Percentiles rank a stretch among this genome's conserved stretches.
Evolutionary conservation across 1,140 invertebrate species (phyloP).

Genomic region (Mycetomoellerius zeteki): DNA sequence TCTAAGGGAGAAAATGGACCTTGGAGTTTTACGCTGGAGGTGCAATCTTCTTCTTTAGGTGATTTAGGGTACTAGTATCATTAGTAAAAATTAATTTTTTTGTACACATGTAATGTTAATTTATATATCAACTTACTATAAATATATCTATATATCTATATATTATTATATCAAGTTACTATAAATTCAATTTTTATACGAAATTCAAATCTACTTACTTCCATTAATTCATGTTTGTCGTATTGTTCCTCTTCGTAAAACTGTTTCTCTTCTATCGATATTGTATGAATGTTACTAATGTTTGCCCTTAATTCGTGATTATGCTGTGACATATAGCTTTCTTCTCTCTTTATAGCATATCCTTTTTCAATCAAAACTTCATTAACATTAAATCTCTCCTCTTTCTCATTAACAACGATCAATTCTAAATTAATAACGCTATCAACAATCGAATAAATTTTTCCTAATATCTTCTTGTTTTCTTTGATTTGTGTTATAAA

Average conservation of each 20-base stretch:
- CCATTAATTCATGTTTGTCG: slow-evolving; percentile 76
- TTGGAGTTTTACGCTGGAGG: slow-evolving; percentile 86
- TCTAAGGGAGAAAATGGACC: slow-evolving; percentile 92
- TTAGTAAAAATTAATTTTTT: slow-evolving; percentile 44
- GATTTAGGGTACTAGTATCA: slow-evolving; percentile 77
- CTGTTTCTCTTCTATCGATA: slow-evolving; percentile 83
- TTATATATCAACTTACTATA: neutral
- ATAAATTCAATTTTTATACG: neutral
- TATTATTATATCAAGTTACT: too few species aligned
- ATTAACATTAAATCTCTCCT: slow-evolving; percentile 87
- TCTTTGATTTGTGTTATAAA: slow-evolving; percentile 85
- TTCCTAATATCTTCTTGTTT: slow-evolving; percentile 68
- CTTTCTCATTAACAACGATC: slow-evolving; percentile 81
- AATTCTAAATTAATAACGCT: slow-evolving; percentile 90
- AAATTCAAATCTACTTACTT: slow-evolving; percentile 36
- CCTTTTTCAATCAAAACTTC: slow-evolving; percentile 88
- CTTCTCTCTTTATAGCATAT: slow-evolving; percentile 90
- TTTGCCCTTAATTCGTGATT: slow-evolving; percentile 85
- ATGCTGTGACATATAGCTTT: slow-evolving; percentile 90
- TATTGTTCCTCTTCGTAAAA: slow-evolving; percentile 87
- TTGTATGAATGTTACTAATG: slow-evolving; percentile 74
- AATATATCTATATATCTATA: too few species aligned
- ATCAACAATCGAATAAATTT: slow-evolving; percentile 94
- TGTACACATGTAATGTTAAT: neutral
- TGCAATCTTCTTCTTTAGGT: slow-evolving; percentile 83